These are phyloP conservation scores for Vesta saturnalis DNA, from an alignment of 2,888 invertebrate genomes.

Conservation along the genomic window DNA sequence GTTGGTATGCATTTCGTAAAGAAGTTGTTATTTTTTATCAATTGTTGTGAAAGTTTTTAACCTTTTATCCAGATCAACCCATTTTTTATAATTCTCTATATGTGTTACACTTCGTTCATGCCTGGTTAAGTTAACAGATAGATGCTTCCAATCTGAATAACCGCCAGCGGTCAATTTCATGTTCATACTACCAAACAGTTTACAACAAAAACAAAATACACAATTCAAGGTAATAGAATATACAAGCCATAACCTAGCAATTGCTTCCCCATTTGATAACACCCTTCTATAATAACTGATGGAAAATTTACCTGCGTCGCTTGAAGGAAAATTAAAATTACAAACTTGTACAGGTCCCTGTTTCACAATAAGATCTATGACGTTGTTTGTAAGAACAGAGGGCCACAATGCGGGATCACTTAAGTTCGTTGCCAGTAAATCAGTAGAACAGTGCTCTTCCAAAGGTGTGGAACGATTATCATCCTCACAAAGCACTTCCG, in stretches of 20 bases:
- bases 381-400: neutral
- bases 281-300: neutral
- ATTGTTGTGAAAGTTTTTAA: neutral
- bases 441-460: too few relatives aligned
- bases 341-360: neutral
- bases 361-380: neutral
- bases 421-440: neutral
- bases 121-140: neutral
- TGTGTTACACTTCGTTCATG: neutral
- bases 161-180: neutral
- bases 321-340: neutral
- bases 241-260: neutral
- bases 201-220: slow-evolving; percentile 15
- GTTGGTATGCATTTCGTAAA: slow-evolving; percentile 11
- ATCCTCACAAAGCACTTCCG: neutral
- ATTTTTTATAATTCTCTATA: neutral
- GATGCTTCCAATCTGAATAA: slow-evolving; percentile 10
- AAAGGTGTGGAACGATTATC: neutral
- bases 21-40: neutral
- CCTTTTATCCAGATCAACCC: neutral
- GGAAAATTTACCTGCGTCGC: neutral
- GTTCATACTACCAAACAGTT: neutral
- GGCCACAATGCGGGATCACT: neutral
- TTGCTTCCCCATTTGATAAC: neutral
- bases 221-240: neutral